phyloP scores from a whole-genome alignment of 2,113 vertebrate genomes.

The Mus pahari region DNA sequence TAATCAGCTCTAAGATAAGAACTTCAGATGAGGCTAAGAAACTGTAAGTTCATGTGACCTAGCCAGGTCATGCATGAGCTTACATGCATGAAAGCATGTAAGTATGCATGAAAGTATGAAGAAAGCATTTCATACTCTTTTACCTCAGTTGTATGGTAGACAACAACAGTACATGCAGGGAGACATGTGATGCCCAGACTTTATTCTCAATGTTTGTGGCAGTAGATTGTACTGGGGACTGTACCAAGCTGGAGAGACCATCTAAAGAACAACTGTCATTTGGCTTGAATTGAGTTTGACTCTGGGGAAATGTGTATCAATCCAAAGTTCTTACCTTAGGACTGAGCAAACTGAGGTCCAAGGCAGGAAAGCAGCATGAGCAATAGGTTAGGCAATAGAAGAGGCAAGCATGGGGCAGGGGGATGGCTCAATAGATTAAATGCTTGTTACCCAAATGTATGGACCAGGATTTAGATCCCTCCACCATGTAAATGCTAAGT shows the following conservation, averaged over 20 bases:
- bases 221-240: neutral
- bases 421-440: neutral
- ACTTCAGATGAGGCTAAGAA: neutral
- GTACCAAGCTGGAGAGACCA: neutral
- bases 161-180: neutral
- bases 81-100: too few species aligned
- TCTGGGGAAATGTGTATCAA: neutral
- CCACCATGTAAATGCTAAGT: neutral
- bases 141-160: neutral
- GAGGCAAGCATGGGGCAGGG: neutral
- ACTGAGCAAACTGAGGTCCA: neutral
- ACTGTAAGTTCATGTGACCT: neutral
- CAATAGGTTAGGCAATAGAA: neutral
- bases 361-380: neutral
- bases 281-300: neutral
- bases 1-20: conserved; percentile 29
- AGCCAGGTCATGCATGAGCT: neutral
- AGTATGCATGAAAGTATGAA: neutral
- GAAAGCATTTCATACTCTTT: neutral
- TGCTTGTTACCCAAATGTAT: neutral
- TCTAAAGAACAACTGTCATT: neutral
- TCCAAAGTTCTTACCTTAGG: conserved; percentile 18
- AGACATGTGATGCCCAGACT: neutral
- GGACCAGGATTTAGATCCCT: neutral
- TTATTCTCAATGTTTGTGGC: neutral